Conservation (phyloP, 2,113 vertebrate genomes). For the Aspidoscelis tigris region DNA sequence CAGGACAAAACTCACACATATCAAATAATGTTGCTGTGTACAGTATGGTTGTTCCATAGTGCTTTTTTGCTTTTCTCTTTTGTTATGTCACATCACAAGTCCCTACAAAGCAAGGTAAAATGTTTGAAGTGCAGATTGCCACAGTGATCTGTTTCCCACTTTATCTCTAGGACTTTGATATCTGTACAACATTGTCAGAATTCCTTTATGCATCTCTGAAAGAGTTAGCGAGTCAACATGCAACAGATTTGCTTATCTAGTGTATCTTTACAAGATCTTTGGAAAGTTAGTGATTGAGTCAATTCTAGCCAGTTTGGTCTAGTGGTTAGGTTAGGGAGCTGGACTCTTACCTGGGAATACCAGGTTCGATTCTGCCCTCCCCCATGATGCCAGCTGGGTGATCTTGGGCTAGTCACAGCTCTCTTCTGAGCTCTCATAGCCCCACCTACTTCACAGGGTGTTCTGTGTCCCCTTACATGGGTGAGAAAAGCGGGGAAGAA, state of each 20-base stretch:
- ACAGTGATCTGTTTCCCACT: not conserved
- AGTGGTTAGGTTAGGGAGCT: too few species aligned
- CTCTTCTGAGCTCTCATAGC: too few species aligned
- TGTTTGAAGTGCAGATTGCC: slow-evolving; percentile 2
- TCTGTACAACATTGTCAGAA: not conserved
- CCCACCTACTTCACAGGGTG: too few species aligned
- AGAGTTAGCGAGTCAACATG: not conserved
- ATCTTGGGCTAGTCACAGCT: too few species aligned
- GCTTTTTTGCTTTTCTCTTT: not conserved
- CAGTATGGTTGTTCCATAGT: not conserved
- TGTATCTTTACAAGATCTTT: not conserved
- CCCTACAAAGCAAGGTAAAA: not conserved
- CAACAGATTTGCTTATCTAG: not conserved
- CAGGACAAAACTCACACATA: not conserved
- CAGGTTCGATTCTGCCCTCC: too few species aligned
- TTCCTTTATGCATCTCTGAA: not conserved
- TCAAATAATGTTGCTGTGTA: too few species aligned
- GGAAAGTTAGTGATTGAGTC: not conserved
- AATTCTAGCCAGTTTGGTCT: not conserved
- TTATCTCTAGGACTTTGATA: not conserved
- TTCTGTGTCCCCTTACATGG: too few species aligned
- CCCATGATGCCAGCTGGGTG: too few species aligned
- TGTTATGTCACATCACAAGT: not conserved
- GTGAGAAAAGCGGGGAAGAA: too few species aligned
- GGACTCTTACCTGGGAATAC: too few species aligned